These are phyloP conservation scores for Melanotaenia boesemani DNA, from an alignment of 2,797 vertebrate species.

Conservation along the genomic window DNA sequence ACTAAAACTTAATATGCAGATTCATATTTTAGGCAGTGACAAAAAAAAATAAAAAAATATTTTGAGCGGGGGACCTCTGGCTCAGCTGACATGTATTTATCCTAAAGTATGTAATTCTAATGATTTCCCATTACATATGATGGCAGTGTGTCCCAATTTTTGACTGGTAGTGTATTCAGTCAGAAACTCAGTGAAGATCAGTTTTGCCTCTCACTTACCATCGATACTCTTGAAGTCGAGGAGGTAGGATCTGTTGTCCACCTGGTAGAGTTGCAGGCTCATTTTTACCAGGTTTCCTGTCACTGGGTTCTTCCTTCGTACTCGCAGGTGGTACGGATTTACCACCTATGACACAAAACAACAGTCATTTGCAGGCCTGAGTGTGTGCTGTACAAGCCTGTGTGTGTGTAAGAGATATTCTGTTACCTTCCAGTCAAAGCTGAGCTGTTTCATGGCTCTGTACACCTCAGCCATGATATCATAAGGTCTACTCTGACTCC, in stretches of 20 bases:
- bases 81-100: no score
- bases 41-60: no score
- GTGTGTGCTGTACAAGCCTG: not conserved
- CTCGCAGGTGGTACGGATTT: conserved; percentile 95
- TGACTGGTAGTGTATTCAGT: no score
- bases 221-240: conserved; percentile 99
- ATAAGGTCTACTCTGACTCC: conserved; percentile 97
- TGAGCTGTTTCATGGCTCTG: conserved; percentile 95
- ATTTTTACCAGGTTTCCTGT: conserved; percentile 98
- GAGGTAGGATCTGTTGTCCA: conserved; percentile 97
- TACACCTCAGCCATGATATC: conserved; percentile 99
- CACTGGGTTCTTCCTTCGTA: conserved; percentile 95
- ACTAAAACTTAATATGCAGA: no score
- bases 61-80: no score
- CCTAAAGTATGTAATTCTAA: no score
- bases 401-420: not conserved
- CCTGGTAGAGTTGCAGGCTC: conserved; percentile 98
- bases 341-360: conserved; percentile 87
- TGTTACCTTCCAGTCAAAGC: conserved; percentile 97
- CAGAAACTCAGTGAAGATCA: no score
- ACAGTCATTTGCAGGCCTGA: not conserved
- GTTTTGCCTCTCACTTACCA: conserved; percentile 77
- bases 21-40: no score
- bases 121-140: no score
- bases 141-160: no score